These are phyloP conservation scores for Agrypnus murinus DNA, from an alignment of 2,888 invertebrate genomes.

Conservation along the genomic window DNA sequence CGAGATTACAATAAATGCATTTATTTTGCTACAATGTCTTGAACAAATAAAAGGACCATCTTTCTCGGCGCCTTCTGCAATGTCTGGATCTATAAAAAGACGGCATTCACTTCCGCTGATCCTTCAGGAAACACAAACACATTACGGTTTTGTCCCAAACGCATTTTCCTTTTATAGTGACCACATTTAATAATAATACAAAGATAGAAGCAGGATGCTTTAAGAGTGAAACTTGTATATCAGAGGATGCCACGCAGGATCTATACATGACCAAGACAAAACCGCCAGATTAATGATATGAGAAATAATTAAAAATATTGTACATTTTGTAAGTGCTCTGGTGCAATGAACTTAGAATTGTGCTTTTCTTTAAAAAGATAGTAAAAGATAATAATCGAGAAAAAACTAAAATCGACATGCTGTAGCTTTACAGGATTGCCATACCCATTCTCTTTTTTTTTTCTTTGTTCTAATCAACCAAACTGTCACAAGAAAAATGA, in stretches of 20 bases:
- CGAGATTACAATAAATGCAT: not conserved
- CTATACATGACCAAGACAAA: too few species aligned
- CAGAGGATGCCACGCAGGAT: too few species aligned
- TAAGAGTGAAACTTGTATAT: too few species aligned
- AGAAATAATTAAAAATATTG: slow-evolving; percentile 25
- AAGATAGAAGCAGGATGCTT: not conserved
- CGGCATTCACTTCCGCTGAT: slow-evolving; percentile 18
- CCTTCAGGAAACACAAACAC: slow-evolving; percentile 23
- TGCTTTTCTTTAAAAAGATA: too few species aligned
- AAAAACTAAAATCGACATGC: too few species aligned
- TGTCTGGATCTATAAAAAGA: slow-evolving; percentile 16
- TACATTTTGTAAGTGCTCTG: too few species aligned
- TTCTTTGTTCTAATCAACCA: too few species aligned
- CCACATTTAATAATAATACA: slow-evolving; percentile 8
- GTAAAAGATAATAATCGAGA: too few species aligned
- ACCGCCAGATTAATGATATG: slow-evolving; percentile 15
- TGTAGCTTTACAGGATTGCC: too few species aligned
- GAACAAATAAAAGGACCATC: slow-evolving; percentile 14
- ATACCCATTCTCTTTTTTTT: too few species aligned
- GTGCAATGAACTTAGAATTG: too few species aligned
- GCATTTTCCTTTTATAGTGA: slow-evolving; percentile 16
- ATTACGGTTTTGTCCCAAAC: slow-evolving; percentile 19
- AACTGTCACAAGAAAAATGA: too few species aligned
- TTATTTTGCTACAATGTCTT: slow-evolving; percentile 3
- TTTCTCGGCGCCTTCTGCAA: slow-evolving; percentile 15